phyloP scores from a whole-genome alignment of 1,140 invertebrate species.

The Drosophila teissieri region DNA sequence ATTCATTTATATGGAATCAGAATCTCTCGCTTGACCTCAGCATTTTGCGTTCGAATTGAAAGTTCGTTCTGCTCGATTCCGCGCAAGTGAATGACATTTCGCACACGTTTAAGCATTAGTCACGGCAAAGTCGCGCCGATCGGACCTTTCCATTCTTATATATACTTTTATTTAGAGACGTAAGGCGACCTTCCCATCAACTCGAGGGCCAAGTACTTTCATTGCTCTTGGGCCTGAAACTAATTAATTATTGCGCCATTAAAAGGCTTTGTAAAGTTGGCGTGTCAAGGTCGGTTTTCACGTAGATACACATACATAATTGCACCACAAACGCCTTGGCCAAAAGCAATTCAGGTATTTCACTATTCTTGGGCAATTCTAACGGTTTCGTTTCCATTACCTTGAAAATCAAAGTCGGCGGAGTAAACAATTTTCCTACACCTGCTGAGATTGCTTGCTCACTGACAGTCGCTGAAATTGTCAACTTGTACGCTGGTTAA shows the following conservation, averaged over 20 bases:
- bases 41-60: slow-evolving; percentile 46
- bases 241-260: slow-evolving; percentile 44
- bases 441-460: neutral
- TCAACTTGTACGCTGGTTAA: neutral
- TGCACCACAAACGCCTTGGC: slow-evolving; percentile 10
- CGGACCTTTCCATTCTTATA: slow-evolving; percentile 14
- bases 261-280: slow-evolving; percentile 39
- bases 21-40: slow-evolving; percentile 54
- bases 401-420: slow-evolving; percentile 4
- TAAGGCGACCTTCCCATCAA: slow-evolving; percentile 44
- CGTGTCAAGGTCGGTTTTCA: slow-evolving; percentile 43
- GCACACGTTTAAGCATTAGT: slow-evolving; percentile 42
- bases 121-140: slow-evolving; percentile 53
- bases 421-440: neutral
- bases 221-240: slow-evolving; percentile 25
- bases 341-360: slow-evolving; percentile 16
- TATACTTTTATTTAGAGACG: slow-evolving; percentile 2
- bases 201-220: slow-evolving; percentile 38
- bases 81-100: slow-evolving; percentile 60
- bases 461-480: neutral
- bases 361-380: slow-evolving; percentile 43
- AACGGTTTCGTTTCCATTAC: slow-evolving; percentile 18
- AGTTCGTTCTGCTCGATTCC: slow-evolving; percentile 67
- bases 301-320: slow-evolving; percentile 12
- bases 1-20: slow-evolving; percentile 38